Conservation (phyloP, 2,888 invertebrate species). For the Meta bourneti region DNA sequence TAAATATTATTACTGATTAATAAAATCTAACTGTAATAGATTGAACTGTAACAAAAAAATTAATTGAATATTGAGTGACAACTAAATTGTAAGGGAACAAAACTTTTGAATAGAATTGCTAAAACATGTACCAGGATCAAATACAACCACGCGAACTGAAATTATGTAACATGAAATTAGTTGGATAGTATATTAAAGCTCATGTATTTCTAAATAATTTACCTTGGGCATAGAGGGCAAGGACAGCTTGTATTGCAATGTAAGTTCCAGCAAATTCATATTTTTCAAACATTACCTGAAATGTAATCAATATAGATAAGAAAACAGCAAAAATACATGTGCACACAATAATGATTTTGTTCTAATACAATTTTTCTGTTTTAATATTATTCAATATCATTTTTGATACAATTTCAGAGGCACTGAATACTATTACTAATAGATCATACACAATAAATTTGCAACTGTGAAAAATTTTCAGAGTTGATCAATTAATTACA, state of each 20-base stretch:
- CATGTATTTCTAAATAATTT: conserved; percentile 31
- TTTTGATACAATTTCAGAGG: too few relatives aligned
- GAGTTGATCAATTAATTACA: too few relatives aligned
- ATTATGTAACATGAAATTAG: too few relatives aligned
- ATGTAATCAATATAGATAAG: conserved; percentile 74
- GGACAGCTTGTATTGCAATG: conserved; percentile 97
- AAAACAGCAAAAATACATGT: not conserved
- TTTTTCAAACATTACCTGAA: conserved; percentile 97
- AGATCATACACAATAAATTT: too few relatives aligned
- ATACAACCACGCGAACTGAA: too few relatives aligned
- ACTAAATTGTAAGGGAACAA: not conserved
- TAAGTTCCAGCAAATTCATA: conserved; percentile 96
- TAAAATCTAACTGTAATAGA: not conserved
- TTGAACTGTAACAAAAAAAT: too few relatives aligned
- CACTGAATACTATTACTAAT: too few relatives aligned
- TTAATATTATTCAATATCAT: not conserved
- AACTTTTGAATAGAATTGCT: not conserved
- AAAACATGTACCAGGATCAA: not conserved
- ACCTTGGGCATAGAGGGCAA: conserved; percentile 96
- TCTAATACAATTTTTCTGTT: not conserved
- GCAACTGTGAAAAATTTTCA: too few relatives aligned
- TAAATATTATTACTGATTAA: not conserved
- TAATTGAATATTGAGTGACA: too few relatives aligned
- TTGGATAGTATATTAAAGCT: too few relatives aligned
- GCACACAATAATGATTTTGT: not conserved